Conservation (phyloP, 2,797 vertebrate genomes). For the Sebastes paucispinis region DNA sequence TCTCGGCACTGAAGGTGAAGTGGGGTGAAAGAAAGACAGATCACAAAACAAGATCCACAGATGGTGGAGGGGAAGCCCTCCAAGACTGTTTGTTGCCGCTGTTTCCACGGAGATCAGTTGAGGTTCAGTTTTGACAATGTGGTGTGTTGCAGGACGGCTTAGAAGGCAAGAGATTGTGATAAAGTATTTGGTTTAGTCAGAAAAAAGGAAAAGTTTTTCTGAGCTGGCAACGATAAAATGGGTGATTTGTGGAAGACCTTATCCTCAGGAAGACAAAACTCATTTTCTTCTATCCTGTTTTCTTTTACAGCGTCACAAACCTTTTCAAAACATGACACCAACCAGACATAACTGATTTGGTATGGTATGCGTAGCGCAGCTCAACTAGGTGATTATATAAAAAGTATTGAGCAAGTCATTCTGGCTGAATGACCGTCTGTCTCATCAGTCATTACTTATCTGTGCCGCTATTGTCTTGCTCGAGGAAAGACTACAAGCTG, state of each 20-base stretch:
- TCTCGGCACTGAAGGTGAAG: constrained; percentile 42
- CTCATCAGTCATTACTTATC: constrained; percentile 34
- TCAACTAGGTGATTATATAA: constrained; percentile 1
- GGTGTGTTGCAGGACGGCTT: not conserved
- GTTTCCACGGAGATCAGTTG: constrained; percentile 62
- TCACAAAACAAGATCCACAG: constrained; percentile 51
- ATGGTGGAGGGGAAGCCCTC: constrained; percentile 21
- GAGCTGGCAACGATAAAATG: not conserved
- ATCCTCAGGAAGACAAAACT: constrained; percentile 13
- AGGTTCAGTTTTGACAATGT: constrained; percentile 33
- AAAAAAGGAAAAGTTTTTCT: not conserved
- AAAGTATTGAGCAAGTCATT: not conserved
- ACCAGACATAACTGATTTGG: constrained; percentile 10
- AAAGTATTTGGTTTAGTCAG: constrained; percentile 7
- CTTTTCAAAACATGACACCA: constrained; percentile 31
- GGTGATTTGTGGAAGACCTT: constrained; percentile 2
- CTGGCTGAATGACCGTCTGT: not conserved
- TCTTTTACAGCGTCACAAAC: not conserved
- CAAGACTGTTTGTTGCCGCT: constrained; percentile 37
- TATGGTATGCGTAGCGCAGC: not conserved
- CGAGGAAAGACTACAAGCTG: not conserved
- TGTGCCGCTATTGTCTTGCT: constrained; percentile 8
- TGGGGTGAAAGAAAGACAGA: constrained; percentile 49
- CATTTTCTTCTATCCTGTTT: not conserved
- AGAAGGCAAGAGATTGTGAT: constrained; percentile 5